Base-by-base conservation (phyloP, 2,888 invertebrate species). In the Calameuta filiformis region DNA sequence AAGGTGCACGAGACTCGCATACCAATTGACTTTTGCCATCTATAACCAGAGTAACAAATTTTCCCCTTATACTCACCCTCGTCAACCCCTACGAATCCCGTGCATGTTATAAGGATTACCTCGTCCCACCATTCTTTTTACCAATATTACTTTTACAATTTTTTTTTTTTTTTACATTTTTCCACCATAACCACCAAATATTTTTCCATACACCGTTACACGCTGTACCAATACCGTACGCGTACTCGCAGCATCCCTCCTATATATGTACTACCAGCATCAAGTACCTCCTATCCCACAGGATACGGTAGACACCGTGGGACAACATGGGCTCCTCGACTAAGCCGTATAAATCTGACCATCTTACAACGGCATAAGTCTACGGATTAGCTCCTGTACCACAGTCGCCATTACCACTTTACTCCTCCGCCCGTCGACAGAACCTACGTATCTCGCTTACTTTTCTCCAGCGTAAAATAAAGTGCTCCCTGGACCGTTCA, bases 271-370 rank as follows among this genome's bases (percentile, higher is more conserved):
- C 15, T 56, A 9, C 23, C 56, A 56, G 23, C 56, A 23, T 56
- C 56, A 56, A 56, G 56, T 56, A 56, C 56, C 56, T 56, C 56
- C 56, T 77, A 77, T 82, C 79, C 81, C 80, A 79, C 79, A 78
- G 83, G 81, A 83, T 81, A 83, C 80, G 81, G 83, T 81, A 81
- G 56, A 56, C 56, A 56, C 56, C 56, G 56, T 56, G 56, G 56
- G 56, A 56, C 56, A 73, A 81, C 79, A 76, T 77, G 79, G 75
- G 79, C 76, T 77, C 83, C 84, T 82, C 81, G 84, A 86, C 34
- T 90, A 88, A 90, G 90, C 90, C 90, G 86, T 89, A 91, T 90
- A 91, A 91, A 91, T 91, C 91, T 91, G 89, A 84, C 85, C 89
- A 88, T 89, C 90, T 91, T 89, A 90, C 85, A 84, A 83, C 84